Conservation (phyloP, 2,888 invertebrate species). For the Spilarctia lutea region DNA sequence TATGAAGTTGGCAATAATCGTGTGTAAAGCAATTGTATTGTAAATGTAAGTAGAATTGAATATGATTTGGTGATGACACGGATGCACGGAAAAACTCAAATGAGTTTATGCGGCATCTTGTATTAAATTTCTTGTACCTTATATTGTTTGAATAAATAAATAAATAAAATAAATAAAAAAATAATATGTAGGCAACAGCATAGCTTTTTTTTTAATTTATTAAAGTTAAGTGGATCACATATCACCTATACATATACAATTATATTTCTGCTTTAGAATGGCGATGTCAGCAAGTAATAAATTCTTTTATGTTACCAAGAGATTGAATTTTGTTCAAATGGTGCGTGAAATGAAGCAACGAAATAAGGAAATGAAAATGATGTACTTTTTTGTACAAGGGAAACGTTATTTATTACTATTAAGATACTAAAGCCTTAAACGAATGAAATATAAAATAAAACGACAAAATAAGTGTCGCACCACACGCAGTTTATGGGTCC, state of each 20-base stretch:
- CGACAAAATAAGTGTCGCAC: background rate
- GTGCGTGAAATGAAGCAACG: conserved; percentile 20
- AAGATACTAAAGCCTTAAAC: background rate
- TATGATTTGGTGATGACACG: no score
- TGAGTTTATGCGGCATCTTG: no score
- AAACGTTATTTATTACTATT: background rate
- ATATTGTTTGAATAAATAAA: no score
- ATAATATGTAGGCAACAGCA: no score
- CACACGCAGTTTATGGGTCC: background rate
- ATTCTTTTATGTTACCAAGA: conserved; percentile 10
- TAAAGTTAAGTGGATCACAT: background rate
- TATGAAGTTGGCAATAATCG: no score
- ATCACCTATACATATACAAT: no score
- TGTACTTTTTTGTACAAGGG: conserved; percentile 14
- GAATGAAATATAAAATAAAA: background rate
- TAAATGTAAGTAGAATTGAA: no score
- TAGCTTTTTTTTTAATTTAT: no score
- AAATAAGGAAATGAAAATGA: conserved; percentile 22
- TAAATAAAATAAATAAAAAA: no score
- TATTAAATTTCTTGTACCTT: no score
- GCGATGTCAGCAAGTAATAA: conserved; percentile 1
- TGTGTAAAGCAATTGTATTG: no score
- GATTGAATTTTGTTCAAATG: conserved; percentile 25
- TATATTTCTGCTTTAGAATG: background rate
- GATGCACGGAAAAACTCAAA: no score